Base-by-base conservation (phyloP, 1,140 invertebrate species). In the Papilio glaucus region DNA sequence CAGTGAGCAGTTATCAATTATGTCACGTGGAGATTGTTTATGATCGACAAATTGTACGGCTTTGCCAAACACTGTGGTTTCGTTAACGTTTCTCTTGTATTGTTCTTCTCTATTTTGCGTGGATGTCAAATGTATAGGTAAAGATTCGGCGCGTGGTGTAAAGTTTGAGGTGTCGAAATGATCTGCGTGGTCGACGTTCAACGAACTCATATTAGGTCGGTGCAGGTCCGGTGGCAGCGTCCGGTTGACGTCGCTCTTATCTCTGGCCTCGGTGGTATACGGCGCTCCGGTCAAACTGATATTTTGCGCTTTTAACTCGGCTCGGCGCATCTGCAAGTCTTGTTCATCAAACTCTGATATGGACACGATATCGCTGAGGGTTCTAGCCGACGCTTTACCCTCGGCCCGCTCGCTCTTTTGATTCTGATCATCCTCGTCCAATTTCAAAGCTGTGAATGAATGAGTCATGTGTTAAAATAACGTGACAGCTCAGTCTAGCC, bases 291-390 rank as follows among this genome's bases (percentile, higher is more conserved):
- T 70, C 2, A 88, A 53, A 69, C 84, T 91, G 6, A 78, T 72
- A 26, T 88, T 91, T 5, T 87, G 91, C 7, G 76, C 81, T 77
- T 86, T 91, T 3, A 89, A 62, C 77, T 94, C 79, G 39, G 89
- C 82, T 24, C 91, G 92, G 24, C 94, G 85, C 77, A 94, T 90
- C 57, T 93, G 93, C 10, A 94, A 80, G 77, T 94, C 94, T 70
- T 94, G 93, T 68, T 96, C 95, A 60, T 96, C 95, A 67, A 94
- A 96, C 70, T 96, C 95, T 0, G 95, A 95, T 86, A 96, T 95
- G 0, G 95, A 96, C 3, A 96, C 87, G 65, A 96, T 96, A 75
- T 96, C 96, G 79, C 95, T 96, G 0, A 96, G 86, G 0, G 95
- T 96, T 29, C 95, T 90, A 1, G 94, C 95, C 45, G 95, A 95